Evolutionary conservation across 2,797 vertebrate species (phyloP), one percentile per base, ranked within the genome.

Genomic region (Tauraco hartlaubi): DNA sequence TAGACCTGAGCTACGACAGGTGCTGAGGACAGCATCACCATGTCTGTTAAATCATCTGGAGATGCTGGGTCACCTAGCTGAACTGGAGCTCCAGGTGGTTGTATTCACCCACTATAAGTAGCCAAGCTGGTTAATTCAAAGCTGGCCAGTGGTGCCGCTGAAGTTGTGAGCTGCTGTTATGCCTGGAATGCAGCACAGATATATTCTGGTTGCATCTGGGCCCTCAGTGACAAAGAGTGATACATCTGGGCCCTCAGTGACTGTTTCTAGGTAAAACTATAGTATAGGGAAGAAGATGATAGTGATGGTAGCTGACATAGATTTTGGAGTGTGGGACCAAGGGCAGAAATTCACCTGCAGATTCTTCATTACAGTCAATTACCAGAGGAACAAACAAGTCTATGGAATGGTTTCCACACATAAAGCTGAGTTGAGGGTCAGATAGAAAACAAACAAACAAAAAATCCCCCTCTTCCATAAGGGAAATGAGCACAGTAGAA

Each of bases 1-100:
- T 37, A 35, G 46, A 44, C 31, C 59, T 37, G 78, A 79, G 39
- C 44, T 79, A 1, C 0, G 0, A 28, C 2, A 5, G 39, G 15
- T 52, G n/a, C 62, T 76, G 43, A 72, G 80, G 21, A 16, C 29
- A 21, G 23, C 15, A 12, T 64, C 61, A 8, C 28, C 25, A 0
- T 9, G 58, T 48, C 78, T 76, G 67, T 59, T 84, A 15, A 74
- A 72, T 3, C 52, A 44, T 37, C 20, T 15, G 23, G 54, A 59
- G 73, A 15, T 29, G 35, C 51, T 46, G 52, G n/a, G 15, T 72
- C 4, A 1, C 22, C 25, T 2, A 28, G 23, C 43, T 55, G 52
- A 90, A 26, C 26, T 43, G 25, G 48, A 52, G 49, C 20, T 29
- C 33, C 9, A 3, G 41, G 35, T 22, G 43, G 33, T n/a, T 28